These are phyloP conservation scores for Drosophila prosaltans DNA, from an alignment of 1,140 invertebrate species.

Conservation along the genomic window DNA sequence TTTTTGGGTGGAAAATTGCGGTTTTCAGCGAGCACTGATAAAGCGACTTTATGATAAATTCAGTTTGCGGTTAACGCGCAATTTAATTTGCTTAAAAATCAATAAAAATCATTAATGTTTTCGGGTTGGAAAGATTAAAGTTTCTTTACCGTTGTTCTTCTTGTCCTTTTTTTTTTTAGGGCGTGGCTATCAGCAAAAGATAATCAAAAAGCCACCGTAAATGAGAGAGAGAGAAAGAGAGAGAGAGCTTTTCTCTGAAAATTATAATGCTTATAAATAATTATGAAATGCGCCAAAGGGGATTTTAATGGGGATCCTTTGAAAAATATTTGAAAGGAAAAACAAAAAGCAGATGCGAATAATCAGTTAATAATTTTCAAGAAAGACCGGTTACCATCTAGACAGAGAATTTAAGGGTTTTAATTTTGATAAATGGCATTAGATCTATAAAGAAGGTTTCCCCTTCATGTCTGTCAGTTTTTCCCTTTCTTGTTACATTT, in stretches of 20 bases:
- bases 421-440: too few species aligned
- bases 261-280: conserved; percentile 12
- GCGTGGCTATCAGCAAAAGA: conserved; percentile 1
- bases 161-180: background rate
- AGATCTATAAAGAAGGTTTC: too few species aligned
- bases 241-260: background rate
- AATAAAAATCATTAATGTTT: conserved; percentile 72
- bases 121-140: conserved; percentile 11
- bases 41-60: conserved; percentile 80
- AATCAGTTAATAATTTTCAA: background rate
- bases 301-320: conserved; percentile 2
- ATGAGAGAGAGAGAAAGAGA: background rate
- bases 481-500: too few species aligned
- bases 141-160: background rate
- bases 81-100: conserved; percentile 81
- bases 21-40: conserved; percentile 50
- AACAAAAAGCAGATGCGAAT: background rate
- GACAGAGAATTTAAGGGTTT: too few species aligned
- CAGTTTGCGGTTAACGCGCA: conserved; percentile 74
- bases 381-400: background rate
- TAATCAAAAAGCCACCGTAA: background rate
- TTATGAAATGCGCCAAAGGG: conserved; percentile 3
- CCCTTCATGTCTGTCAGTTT: too few species aligned
- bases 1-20: conserved; percentile 10
- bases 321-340: background rate